phyloP scores from a whole-genome alignment of 1,140 invertebrate genomes.

The Macrotrachela quadricornifera region DNA sequence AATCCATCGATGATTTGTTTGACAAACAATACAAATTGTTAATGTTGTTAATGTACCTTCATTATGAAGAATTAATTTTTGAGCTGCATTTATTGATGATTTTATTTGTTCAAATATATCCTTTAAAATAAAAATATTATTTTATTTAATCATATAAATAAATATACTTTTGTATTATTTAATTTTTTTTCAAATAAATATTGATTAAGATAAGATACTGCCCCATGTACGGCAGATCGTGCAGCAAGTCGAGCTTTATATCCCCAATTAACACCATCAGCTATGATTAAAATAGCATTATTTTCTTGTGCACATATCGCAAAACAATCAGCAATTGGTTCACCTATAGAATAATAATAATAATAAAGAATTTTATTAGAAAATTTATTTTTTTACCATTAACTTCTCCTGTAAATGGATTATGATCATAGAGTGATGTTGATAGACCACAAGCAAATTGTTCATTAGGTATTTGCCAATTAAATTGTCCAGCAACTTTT shows the following conservation, averaged over 20 bases:
- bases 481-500: too few relatives aligned
- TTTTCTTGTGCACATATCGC: constrained; percentile 55
- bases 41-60: constrained; percentile 65
- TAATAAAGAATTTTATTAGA: too few relatives aligned
- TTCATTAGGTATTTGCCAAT: too few relatives aligned
- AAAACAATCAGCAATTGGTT: constrained; percentile 73
- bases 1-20: constrained; percentile 7
- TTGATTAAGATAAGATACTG: constrained; percentile 59
- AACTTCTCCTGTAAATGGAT: too few relatives aligned
- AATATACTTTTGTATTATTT: background rate
- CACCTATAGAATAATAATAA: constrained; percentile 38
- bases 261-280: constrained; percentile 83
- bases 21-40: constrained; percentile 16
- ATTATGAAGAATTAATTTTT: constrained; percentile 61
- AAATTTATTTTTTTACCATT: too few relatives aligned
- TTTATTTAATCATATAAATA: background rate
- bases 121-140: constrained; percentile 23
- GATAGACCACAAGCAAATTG: too few relatives aligned
- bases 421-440: too few relatives aligned
- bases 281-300: constrained; percentile 56
- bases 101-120: constrained; percentile 58
- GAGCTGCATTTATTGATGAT: constrained; percentile 61
- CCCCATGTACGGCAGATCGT: constrained; percentile 61
- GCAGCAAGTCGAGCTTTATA: constrained; percentile 66
- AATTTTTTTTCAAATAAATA: constrained; percentile 42